Base-by-base conservation (phyloP, 1,140 invertebrate species). In the Drosophila mauritiana region DNA sequence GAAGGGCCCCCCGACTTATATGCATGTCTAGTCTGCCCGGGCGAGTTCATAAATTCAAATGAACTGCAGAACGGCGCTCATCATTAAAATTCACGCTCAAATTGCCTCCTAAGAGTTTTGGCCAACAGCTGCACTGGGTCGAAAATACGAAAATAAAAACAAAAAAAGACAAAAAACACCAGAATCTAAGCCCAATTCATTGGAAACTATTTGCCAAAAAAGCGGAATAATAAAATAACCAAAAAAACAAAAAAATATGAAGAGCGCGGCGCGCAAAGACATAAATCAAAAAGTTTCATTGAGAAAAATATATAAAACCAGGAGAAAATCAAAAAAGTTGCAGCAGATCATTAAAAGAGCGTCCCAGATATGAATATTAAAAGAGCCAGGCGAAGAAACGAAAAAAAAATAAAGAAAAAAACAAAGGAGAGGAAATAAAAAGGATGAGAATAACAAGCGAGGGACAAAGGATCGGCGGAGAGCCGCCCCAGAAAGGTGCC, bases 251-350 rank as follows among this genome's bases (percentile, higher is more conserved):
- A 22, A 22, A 22, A 22, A 22, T 1, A 20, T 31, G 37, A 39
- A 58, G 49, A 22, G 22, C 42, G 45, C 69, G 73, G 61, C 59
- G 68, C 73, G 59, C 56, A 81, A 89, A 89, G 58, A 80, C 86
- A 90, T 90, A 90, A 90, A 90, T 90, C 86, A 90, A 46, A 91
- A 78, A 76, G 73, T 83, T 88, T 91, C 88, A 91, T 91, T 91
- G 88, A 91, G 88, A 91, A 91, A 91, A 91, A 58, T 84, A 88
- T 70, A 75, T 34, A 51, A 67, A 68, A 57, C 63, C 80, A 22
- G 42, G 40, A 70, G 68, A 70, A 70, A 72, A 57, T 72, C 51
- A 56, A 85, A 77, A 77, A 77, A 53, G 46, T 77, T 77, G 74
- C 73, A 77, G 73, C 68, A 77, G 74, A 77, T 77, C 74, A 77